phyloP scores from a whole-genome alignment of 37 sponge, comb jelly and placozoan genomes.

The Tethya wilhelma region DNA sequence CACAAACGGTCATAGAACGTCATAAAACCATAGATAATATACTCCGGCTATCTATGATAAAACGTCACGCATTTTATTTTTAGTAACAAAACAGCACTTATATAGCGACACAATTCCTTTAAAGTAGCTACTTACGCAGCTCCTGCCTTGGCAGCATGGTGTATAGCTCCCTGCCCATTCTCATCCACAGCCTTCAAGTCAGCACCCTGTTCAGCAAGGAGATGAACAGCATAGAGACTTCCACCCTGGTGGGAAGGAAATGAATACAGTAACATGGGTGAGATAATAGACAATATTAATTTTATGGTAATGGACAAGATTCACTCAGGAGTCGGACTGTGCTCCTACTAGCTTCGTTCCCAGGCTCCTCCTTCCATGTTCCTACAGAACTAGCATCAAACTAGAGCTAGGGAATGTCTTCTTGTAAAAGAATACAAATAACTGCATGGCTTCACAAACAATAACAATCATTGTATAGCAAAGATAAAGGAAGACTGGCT shows the following conservation, averaged over 20 bases:
- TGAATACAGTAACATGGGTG: neutral
- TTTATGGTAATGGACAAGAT: no score
- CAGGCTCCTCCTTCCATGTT: no score
- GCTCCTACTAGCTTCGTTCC: no score
- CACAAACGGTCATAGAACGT: neutral
- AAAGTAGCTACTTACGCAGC: conserved; percentile 37
- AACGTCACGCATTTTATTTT: neutral
- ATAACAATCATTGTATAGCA: no score
- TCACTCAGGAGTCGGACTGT: no score
- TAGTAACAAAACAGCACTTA: no score
- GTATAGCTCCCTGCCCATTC: conserved; percentile 44
- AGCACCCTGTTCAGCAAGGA: conserved; percentile 55
- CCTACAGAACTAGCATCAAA: no score
- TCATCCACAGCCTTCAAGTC: conserved; percentile 18
- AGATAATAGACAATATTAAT: neutral
- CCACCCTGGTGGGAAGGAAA: conserved; percentile 41
- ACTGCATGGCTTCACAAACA: no score
- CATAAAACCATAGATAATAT: neutral
- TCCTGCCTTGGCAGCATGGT: conserved; percentile 61
- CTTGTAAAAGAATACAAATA: no score
- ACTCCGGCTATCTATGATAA: neutral
- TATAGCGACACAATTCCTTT: no score
- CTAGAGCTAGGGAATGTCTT: no score
- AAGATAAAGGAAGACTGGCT: no score
- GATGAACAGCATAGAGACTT: conserved; percentile 68